Percentiles rank a stretch among this genome's conserved stretches.
These are phyloP conservation scores for Leptopilina clavipes DNA, from an alignment of 1,140 invertebrate genomes.

Conservation along the genomic window DNA sequence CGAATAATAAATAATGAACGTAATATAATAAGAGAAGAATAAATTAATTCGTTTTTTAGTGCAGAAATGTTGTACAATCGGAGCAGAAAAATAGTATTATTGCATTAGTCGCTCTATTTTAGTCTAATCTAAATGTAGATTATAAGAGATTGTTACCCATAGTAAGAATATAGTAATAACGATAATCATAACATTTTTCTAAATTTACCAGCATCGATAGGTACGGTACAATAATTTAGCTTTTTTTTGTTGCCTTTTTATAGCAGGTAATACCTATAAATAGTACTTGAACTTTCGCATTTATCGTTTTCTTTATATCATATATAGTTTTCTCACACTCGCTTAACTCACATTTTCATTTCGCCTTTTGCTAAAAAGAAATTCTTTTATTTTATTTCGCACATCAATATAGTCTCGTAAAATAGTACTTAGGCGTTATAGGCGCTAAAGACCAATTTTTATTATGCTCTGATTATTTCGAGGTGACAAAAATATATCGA, in stretches of 20 bases:
- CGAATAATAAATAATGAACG: constrained; percentile 12
- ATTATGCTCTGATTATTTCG: constrained; percentile 27
- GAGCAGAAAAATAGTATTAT: constrained; percentile 55
- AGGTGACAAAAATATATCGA: constrained; percentile 35
- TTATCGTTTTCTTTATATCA: constrained; percentile 24
- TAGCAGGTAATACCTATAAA: constrained; percentile 27
- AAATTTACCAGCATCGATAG: constrained; percentile 55
- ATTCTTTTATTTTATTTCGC: constrained; percentile 35
- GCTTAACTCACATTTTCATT: not conserved
- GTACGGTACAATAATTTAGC: constrained; percentile 55
- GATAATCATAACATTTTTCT: constrained; percentile 63
- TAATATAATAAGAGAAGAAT: constrained; percentile 19
- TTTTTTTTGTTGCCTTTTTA: constrained; percentile 37
- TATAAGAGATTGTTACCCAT: constrained; percentile 58
- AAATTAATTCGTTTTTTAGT: constrained; percentile 42
- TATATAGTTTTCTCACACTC: not conserved
- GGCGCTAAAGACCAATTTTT: constrained; percentile 28
- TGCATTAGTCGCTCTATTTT: constrained; percentile 45
- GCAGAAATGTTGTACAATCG: constrained; percentile 54
- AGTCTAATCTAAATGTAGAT: constrained; percentile 63
- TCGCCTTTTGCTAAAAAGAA: constrained; percentile 34
- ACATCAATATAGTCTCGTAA: constrained; percentile 39
- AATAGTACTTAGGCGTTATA: constrained; percentile 37
- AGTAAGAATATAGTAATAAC: constrained; percentile 59
- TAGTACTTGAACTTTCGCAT: constrained; percentile 17